Evolutionary conservation across 2,113 vertebrate species (phyloP).

Genomic region (Azemiops feae): DNA sequence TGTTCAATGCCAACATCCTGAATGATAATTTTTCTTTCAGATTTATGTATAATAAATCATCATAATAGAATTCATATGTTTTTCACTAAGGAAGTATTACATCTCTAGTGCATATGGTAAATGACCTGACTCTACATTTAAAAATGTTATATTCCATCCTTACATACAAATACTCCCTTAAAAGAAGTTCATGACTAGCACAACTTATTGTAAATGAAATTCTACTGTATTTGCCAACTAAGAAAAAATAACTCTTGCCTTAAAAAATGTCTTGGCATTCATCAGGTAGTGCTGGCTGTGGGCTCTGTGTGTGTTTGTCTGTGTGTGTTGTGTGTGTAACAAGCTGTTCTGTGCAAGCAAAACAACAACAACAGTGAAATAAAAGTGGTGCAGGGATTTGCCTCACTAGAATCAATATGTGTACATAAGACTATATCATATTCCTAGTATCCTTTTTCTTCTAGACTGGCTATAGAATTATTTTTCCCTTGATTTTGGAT

Average conservation of each 20-base stretch:
- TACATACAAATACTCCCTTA: constrained; percentile 24
- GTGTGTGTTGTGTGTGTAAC: not conserved
- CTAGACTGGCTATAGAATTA: constrained; percentile 39
- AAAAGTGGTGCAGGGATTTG: not conserved
- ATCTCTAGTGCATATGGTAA: not conserved
- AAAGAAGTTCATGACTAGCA: constrained; percentile 47
- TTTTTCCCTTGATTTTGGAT: constrained; percentile 1
- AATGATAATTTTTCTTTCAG: not conserved
- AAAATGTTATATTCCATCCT: not conserved
- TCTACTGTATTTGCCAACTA: constrained; percentile 40
- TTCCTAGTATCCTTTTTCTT: constrained; percentile 33
- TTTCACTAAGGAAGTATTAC: not conserved
- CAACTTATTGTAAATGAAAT: constrained; percentile 44
- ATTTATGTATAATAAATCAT: not conserved
- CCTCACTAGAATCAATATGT: not conserved
- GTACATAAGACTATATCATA: not conserved
- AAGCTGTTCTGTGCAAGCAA: constrained; percentile 1
- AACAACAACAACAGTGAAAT: not conserved
- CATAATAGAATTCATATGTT: not conserved
- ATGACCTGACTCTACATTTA: not conserved
- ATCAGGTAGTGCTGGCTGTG: constrained; percentile 40
- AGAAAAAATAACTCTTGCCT: constrained; percentile 25
- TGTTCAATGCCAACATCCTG: not conserved
- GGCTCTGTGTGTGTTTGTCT: not conserved
- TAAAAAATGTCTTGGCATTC: constrained; percentile 31